These are phyloP conservation scores for Epizoanthus illoricatus DNA, from an alignment of 92 coral and sea anemone species.

Conservation along the genomic window DNA sequence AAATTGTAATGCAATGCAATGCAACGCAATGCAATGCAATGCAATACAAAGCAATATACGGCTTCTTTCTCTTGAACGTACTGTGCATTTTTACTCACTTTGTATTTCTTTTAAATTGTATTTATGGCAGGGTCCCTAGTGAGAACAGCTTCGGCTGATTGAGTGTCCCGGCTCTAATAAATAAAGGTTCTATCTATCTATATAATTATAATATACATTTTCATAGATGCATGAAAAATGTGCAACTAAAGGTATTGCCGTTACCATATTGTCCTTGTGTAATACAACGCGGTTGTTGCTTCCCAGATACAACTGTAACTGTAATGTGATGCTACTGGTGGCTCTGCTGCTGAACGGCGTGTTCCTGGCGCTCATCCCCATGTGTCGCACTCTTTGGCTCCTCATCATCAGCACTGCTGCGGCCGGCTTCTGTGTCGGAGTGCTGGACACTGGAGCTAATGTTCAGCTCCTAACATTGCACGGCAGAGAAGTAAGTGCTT, in stretches of 20 bases:
- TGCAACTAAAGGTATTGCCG: too few relatives aligned
- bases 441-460: constrained; percentile 90
- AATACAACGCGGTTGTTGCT: background rate
- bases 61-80: too few relatives aligned
- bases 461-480: constrained; percentile 81
- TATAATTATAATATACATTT: background rate
- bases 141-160: too few relatives aligned
- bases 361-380: constrained; percentile 78
- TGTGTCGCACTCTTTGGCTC: constrained; percentile 84
- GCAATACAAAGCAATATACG: too few relatives aligned
- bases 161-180: too few relatives aligned
- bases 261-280: background rate
- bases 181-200: too few relatives aligned
- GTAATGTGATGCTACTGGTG: constrained; percentile 69
- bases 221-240: too few relatives aligned
- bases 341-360: constrained; percentile 71
- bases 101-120: too few relatives aligned
- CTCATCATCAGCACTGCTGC: constrained; percentile 80
- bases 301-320: constrained; percentile 77
- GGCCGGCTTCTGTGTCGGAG: constrained; percentile 90
- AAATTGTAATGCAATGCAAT: too few relatives aligned
- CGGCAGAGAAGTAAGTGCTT: constrained; percentile 67
- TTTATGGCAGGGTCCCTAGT: too few relatives aligned
- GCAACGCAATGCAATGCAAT: too few relatives aligned
- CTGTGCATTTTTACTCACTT: too few relatives aligned